These are phyloP conservation scores for Ictalurus punctatus DNA, from an alignment of 2,113 vertebrate genomes.

Conservation along the genomic window DNA sequence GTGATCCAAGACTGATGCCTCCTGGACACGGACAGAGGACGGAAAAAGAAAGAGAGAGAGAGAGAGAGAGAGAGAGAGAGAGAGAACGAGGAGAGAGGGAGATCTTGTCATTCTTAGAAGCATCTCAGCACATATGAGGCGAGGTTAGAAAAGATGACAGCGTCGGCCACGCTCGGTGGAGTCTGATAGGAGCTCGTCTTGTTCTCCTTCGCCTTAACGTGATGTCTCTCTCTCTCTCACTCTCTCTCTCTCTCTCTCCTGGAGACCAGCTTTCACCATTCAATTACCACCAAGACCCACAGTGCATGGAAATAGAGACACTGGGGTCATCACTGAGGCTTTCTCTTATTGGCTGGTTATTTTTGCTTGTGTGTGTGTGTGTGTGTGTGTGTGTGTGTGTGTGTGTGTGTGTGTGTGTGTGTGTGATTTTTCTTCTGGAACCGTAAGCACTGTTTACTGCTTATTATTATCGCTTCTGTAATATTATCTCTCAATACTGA, in stretches of 20 bases:
- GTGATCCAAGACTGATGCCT: slow-evolving; percentile 80
- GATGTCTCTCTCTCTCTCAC: slow-evolving; percentile 46
- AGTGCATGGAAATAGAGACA: slow-evolving; percentile 20
- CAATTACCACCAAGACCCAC: slow-evolving; percentile 36
- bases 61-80: slow-evolving; percentile 22
- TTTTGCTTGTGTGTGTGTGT: slow-evolving; percentile 4
- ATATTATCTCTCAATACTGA: slow-evolving; percentile 6
- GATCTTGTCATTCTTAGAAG: slow-evolving; percentile 56
- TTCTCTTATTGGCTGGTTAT: background rate
- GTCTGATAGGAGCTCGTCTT: slow-evolving; percentile 67
- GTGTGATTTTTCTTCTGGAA: background rate
- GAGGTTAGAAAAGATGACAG: slow-evolving; percentile 68
- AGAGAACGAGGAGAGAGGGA: slow-evolving; percentile 51
- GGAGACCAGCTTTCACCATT: slow-evolving; percentile 32
- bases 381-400: background rate
- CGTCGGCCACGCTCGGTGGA: slow-evolving; percentile 70
- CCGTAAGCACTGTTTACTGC: background rate
- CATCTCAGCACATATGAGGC: slow-evolving; percentile 48
- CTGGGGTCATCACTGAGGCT: background rate
- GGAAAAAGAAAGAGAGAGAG: slow-evolving; percentile 42
- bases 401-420: too few species aligned
- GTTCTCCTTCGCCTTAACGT: slow-evolving; percentile 40
- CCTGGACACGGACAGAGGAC: slow-evolving; percentile 60
- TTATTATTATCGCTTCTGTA: background rate
- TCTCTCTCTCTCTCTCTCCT: slow-evolving; percentile 16